Base-by-base conservation (phyloP, 1,140 invertebrate species). In the Colletes latitarsis region DNA sequence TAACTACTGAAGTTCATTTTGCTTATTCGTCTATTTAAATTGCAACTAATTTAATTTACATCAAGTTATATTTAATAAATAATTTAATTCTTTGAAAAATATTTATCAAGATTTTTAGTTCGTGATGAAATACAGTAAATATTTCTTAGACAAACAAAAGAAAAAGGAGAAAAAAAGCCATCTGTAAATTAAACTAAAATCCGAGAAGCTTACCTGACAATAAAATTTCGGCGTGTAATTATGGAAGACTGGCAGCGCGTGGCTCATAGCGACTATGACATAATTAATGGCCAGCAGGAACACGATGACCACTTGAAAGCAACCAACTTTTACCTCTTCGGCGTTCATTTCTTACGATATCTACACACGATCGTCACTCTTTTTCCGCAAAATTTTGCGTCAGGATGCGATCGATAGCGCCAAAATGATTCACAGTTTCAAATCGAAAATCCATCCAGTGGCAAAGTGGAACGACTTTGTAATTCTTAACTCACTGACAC, bases 181-280 rank as follows among this genome's bases (percentile, higher is more conserved):
- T 30, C 30, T 30, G 1, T 30, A 30, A 30, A 30, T 30, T 30
- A 30, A 30, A 30, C 30, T 46, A 46, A 9, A 9, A 46, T 8
- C 9, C 43, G 43, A 46, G 6, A 46, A 9, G 30, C 84, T 88
- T 86, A 94, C 93, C 90, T 92, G 88, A 77, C 94, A 95, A 76
- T 92, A 91, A 84, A 94, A 94, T 46, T 93, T 90, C n/a, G 93
- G 93, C 4, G 93, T 92, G 49, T 92, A 90, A 60, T 92, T 92
- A 79, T 94, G 93, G 79, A 94, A 93, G 6, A 89, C 83, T 30
- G 93, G 90, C 10, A 94, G 77, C 41, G 93, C 87, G 71, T 94
- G 92, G 85, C 93, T 93, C 84, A 94, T 93, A 0, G 90, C 89
- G 1, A 94, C 92, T 43, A 93, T 93, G n/a, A 93, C 89, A 78